Base-by-base conservation (phyloP, 1,140 invertebrate genomes). In the Drosophila burlai region DNA sequence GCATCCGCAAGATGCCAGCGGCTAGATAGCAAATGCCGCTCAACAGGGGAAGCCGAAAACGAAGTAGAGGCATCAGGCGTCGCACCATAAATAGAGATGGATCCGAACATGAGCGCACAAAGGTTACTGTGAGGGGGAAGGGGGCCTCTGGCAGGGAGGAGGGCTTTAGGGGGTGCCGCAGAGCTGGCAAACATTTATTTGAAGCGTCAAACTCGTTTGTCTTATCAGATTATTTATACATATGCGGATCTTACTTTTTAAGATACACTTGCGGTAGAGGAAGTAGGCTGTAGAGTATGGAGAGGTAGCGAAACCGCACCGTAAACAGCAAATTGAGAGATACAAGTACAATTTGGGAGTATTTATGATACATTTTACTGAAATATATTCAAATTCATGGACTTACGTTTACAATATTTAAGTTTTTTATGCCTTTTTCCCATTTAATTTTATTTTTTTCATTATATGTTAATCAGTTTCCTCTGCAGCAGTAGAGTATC, bases 131-230 rank as follows among this genome's bases (percentile, higher is more conserved):
- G 45, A 1, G n/a, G 9, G 24, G 24, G 13, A 13, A 46, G 29
- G 60, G 16, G 47, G n/a, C 15, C 13, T 34, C 26, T 18, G 38
- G 15, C 38, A n/a, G 31, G 15, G 16, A 43, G 38, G 3, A 16
- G 61, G n/a, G 38, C 13, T 4, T 15, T 8, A 24, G 24, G 49
- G 26, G 62, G 65, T 29, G 47, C 66, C 36, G 42, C 59, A 60
- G 78, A 80, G 54, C 84, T 72, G 77, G 71, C 85, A 85, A 90
- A 90, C 81, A 90, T 91, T 90, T 90, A 90, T 90, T 82, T 91
- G 86, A 90, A 90, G 85, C 86, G 85, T 90, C 85, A 90, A 90
- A 90, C 85, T 90, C 86, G 85, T 91, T 90, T 91, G 79, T 90
- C 76, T 85, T 90, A 90, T 90, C 86, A 86, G 86, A 90, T 90